Base-by-base conservation (phyloP, 2,113 vertebrate species). In the Morone chrysops region DNA sequence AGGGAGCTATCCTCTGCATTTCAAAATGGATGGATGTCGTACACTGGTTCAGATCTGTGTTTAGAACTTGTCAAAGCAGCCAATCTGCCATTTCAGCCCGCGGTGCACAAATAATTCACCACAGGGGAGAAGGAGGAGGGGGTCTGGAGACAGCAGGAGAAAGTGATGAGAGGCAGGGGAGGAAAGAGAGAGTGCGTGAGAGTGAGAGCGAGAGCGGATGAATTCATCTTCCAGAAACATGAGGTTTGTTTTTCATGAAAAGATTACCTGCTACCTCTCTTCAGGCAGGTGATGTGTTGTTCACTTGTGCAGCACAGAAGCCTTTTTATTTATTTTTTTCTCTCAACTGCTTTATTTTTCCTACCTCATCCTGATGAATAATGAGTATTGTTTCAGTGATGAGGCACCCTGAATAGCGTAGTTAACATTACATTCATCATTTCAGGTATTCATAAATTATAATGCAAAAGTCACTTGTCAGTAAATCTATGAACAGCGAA, bases 91-190 rank as follows among this genome's bases (percentile, higher is more conserved):
- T 68, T 84, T 53, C 16, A 80, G 56, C 70, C 66, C 77, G 63
- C 54, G 13, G 63, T 38, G 65, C 68, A 82, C 87, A 85, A 82
- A 90, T 82, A 81, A 89, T 75, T 87, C 74, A 81, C 83, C 80
- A 69, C 66, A 70, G 69, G 56, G 65, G 69, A 69, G 48, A 51
- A 70, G 51, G 72, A 74, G 36, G 63, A 67, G 38, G 82, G 51
- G 47, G 60, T 68, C 48, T 82, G 18, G 31, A 66, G 75, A 50
- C 56, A 31, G 40, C 22, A 40, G 2, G 77, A 63, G 57, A 63
- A 66, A 57, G 70, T 51, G 74, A 81, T 70, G 83, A 66, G 62
- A 68, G 57, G 41, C 4, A 61, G 36, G 25, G 60, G 22, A n/a
- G 11, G 14, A 62, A 40, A 5, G 65, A 51, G 31, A 43, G 56